Evolutionary conservation across 2,888 invertebrate genomes (phyloP).

Genomic region (Glyphotaelius pellucidus): DNA sequence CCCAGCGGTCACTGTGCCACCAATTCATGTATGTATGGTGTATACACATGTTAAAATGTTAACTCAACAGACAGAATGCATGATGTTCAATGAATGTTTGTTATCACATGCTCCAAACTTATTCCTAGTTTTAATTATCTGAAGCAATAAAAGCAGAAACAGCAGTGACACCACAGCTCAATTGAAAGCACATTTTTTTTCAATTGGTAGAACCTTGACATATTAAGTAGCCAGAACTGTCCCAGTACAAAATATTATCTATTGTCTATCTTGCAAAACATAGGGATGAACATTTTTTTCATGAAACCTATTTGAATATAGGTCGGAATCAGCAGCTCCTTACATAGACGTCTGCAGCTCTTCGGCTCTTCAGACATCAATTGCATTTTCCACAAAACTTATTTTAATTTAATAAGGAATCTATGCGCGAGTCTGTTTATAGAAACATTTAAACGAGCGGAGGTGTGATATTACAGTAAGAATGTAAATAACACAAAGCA

Average conservation of each 20-base stretch:
- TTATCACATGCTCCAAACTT: neutral
- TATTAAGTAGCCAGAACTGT: neutral
- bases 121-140: neutral
- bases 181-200: neutral
- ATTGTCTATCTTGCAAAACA: neutral
- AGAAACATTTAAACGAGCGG: no score
- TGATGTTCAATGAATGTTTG: neutral
- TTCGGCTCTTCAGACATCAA: no score
- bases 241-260: neutral
- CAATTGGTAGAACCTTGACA: neutral
- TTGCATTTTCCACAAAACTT: no score
- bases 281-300: neutral
- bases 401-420: no score
- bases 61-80: neutral
- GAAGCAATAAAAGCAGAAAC: neutral
- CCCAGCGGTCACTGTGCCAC: neutral
- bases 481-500: no score
- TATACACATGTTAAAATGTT: neutral
- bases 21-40: neutral
- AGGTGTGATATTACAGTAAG: no score
- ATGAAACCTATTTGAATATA: neutral
- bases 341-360: no score
- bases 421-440: no score
- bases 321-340: no score
- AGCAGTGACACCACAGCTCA: neutral